These are phyloP conservation scores for Leptinotarsa haldemani DNA, from an alignment of 2,888 invertebrate species.

Conservation along the genomic window DNA sequence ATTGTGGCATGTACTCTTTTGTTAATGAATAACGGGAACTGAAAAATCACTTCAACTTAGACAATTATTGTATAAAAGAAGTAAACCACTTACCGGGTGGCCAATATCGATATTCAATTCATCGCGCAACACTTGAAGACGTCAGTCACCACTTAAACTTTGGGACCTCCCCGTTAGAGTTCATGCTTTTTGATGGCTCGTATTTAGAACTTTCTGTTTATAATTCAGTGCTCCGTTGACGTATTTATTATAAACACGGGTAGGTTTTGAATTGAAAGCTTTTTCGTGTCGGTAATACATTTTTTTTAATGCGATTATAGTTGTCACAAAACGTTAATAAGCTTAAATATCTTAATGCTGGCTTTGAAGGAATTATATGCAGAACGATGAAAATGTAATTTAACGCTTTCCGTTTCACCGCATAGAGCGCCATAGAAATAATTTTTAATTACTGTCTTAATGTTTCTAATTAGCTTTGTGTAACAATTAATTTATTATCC, in stretches of 20 bases:
- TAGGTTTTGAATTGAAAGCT: constrained; percentile 32
- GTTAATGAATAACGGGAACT: too few relatives aligned
- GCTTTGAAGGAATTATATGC: constrained; percentile 27
- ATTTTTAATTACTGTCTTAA: constrained; percentile 15
- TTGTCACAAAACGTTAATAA: constrained; percentile 41
- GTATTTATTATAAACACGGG: constrained; percentile 41
- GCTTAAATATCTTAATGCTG: constrained; percentile 39
- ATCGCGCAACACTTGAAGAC: background rate
- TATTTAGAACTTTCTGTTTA: constrained; percentile 26
- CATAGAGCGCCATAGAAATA: constrained; percentile 13
- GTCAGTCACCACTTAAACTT: constrained; percentile 8
- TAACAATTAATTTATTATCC: constrained; percentile 5
- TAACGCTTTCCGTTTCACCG: constrained; percentile 23
- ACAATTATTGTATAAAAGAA: background rate
- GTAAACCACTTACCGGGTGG: background rate
- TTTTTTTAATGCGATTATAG: constrained; percentile 39
- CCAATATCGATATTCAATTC: constrained; percentile 10
- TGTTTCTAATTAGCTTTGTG: constrained; percentile 11
- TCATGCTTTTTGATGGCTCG: constrained; percentile 15
- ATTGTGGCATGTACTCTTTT: too few relatives aligned
- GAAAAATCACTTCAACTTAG: background rate
- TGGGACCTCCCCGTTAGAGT: constrained; percentile 8
- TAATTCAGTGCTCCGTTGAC: constrained; percentile 36
- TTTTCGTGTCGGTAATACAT: constrained; percentile 35
- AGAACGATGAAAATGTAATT: constrained; percentile 30